Percentiles rank a stretch among this genome's conserved stretches.
Conservation (phyloP, 2,113 vertebrate genomes). For the Lutjanus erythropterus region DNA sequence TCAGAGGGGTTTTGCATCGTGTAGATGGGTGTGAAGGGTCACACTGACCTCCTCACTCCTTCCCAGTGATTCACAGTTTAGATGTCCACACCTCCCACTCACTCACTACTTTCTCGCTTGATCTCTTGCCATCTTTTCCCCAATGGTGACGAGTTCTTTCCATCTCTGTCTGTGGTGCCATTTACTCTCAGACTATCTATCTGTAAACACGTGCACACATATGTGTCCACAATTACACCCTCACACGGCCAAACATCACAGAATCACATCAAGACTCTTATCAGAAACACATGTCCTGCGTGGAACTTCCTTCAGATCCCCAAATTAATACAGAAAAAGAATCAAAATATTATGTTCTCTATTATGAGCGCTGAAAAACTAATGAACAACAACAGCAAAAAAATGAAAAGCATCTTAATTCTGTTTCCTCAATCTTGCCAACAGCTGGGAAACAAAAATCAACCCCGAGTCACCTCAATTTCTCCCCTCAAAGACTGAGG, state of each 20-base stretch:
- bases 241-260: conserved; percentile 42
- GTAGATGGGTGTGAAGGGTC: conserved; percentile 55
- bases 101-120: conserved; percentile 38
- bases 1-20: conserved; percentile 48
- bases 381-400: conserved; percentile 51
- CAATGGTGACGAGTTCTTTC: conserved; percentile 42
- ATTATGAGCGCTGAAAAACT: conserved; percentile 44
- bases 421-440: conserved; percentile 52
- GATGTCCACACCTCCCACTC: conserved; percentile 60
- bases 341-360: conserved; percentile 58
- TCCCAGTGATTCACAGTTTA: conserved; percentile 53
- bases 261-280: conserved; percentile 48
- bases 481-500: conserved; percentile 63
- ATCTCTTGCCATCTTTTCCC: conserved; percentile 65
- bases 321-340: conserved; percentile 51
- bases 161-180: conserved; percentile 51
- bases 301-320: conserved; percentile 29
- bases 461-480: conserved; percentile 73
- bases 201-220: conserved; percentile 62
- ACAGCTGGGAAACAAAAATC: conserved; percentile 55
- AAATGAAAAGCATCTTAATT: conserved; percentile 54
- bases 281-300: conserved; percentile 61
- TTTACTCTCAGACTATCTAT: conserved; percentile 48
- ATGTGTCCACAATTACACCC: conserved; percentile 47
- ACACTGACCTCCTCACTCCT: conserved; percentile 22